These are phyloP conservation scores for Emmelina monodactyla DNA, from an alignment of 2,888 invertebrate species.

Conservation along the genomic window DNA sequence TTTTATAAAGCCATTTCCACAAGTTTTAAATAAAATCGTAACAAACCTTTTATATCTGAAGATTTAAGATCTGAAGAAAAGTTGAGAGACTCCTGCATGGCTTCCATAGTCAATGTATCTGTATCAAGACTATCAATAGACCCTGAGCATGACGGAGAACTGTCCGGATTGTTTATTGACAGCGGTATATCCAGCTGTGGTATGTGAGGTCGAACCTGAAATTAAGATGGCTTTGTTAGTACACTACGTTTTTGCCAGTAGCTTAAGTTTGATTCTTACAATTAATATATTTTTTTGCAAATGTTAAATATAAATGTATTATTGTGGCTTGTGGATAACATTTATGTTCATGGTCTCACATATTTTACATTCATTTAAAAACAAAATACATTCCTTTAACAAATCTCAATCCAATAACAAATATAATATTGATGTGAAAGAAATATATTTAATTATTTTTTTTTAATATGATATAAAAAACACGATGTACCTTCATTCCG, in stretches of 20 bases:
- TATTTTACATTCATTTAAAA: too few species aligned
- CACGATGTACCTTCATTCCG: conserved; percentile 83
- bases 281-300: background rate
- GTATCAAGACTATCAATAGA: conserved; percentile 53
- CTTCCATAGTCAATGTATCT: conserved; percentile 50
- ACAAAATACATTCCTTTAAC: too few species aligned
- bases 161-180: conserved; percentile 46
- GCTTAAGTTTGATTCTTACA: too few species aligned
- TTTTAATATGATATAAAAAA: too few species aligned
- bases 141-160: conserved; percentile 53
- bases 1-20: too few species aligned
- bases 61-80: conserved; percentile 46
- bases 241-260: background rate
- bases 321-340: background rate
- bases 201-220: conserved; percentile 72
- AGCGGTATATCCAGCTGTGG: conserved; percentile 71
- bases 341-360: background rate
- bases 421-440: too few species aligned
- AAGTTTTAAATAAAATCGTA: too few species aligned
- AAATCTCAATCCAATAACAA: too few species aligned
- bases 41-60: conserved; percentile 56
- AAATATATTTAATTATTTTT: too few species aligned
- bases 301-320: background rate
- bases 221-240: conserved; percentile 12
- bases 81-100: conserved; percentile 52